phyloP scores from a whole-genome alignment of 2,797 vertebrate genomes.

The Rhinatrema bivittatum region DNA sequence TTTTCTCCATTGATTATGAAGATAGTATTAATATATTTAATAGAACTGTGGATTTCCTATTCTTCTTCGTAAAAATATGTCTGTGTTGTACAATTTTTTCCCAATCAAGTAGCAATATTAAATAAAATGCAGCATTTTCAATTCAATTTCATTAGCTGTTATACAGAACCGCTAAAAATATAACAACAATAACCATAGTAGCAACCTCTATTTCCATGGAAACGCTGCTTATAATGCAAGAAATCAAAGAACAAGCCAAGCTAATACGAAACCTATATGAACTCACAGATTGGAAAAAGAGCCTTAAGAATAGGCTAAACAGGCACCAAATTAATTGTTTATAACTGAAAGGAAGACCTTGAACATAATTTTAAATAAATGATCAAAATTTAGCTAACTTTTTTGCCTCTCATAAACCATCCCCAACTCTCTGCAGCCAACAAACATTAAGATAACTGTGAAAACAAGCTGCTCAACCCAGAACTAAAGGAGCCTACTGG shows the following conservation, averaged over 20 bases:
- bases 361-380: too few relatives aligned
- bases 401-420: too few relatives aligned
- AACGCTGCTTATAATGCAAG: slow-evolving; percentile 20
- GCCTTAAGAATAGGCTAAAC: not conserved
- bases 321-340: too few relatives aligned
- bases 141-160: slow-evolving; percentile 14
- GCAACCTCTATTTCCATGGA: slow-evolving; percentile 30
- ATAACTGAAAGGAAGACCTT: too few relatives aligned
- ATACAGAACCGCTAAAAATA: slow-evolving; percentile 12
- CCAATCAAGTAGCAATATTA: not conserved
- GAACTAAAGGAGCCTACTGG: too few relatives aligned
- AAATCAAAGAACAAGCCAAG: slow-evolving; percentile 8
- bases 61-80: slow-evolving; percentile 7
- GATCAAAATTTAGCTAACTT: too few relatives aligned
- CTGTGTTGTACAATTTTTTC: not conserved
- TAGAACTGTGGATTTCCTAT: too few relatives aligned
- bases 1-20: too few relatives aligned
- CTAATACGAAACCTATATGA: slow-evolving; percentile 13
- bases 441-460: too few relatives aligned
- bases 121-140: slow-evolving; percentile 10
- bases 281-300: rapidly evolving
- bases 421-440: too few relatives aligned
- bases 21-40: too few relatives aligned
- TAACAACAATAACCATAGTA: slow-evolving; percentile 24
- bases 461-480: too few relatives aligned